Base-by-base conservation (phyloP, 2,113 vertebrate species). In the Rattus rattus region DNA sequence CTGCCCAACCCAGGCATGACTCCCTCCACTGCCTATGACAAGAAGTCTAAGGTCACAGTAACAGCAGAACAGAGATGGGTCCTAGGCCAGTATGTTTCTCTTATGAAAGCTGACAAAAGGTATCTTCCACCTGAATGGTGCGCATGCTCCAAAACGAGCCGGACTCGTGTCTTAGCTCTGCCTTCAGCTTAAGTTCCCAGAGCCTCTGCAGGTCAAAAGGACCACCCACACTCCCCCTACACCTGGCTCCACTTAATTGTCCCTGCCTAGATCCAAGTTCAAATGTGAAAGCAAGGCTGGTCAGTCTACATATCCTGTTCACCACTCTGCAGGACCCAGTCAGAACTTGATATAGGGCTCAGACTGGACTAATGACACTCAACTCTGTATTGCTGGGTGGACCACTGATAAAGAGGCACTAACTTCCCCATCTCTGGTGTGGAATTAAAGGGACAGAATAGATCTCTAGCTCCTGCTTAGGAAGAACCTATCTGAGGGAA, bases 71-170 rank as follows among this genome's bases (percentile, higher is more conserved):
- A 70, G 59, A 91, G 72, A 36, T 49, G 36, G 36, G 87, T 28
- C 72, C 86, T 77, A 85, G 65, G 83, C 36, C 65, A 92, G 11
- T 26, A 6, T 30, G 75, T 56, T 14, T 47, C 33, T 93, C 70
- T 92, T 72, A 92, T 36, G 61, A 95, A 95, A 70, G 76, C 30
- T 73, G 61, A 93, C 49, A 70, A n/a, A 36, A 81, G 63, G 76
- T 49, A 67, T 65, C 22, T 83, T 88, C 69, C 88, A 87, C 79
- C 70, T 77, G 65, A 67, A 73, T 19, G 26, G 61, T 76, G 69
- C 13, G 52, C 75, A 59, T 19, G 26, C 28, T 77, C 39, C 81
- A 75, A 11, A 67, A 72, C 81, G 36, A 86, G 43, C 6, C 0
- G 5, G 56, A 83, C 9, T 49, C 61, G 36, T 22, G 47, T 59